Evolutionary conservation across 64 coral and sea anemone species (phyloP), one percentile per base, ranked within the genome.

Genomic region (Porites lutea): DNA sequence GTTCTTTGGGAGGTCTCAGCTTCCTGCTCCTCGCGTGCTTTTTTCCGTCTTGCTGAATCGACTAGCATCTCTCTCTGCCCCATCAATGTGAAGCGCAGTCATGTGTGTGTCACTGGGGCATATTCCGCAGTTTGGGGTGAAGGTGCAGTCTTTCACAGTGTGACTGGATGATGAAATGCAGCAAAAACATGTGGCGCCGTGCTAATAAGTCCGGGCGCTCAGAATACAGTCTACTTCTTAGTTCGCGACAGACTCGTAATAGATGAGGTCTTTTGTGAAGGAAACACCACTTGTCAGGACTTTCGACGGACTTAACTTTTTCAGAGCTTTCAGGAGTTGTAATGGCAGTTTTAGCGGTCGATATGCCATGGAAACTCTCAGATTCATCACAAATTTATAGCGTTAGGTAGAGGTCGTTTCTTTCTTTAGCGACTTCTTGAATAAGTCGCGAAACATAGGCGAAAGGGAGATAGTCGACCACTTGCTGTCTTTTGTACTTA

Each of bases 141-240:
- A n/a, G 54, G 0, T 72, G 21, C 86, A 64, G 2, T 71, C 78
- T 65, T 57, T 93, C 6, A 79, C 79, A 12, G 48, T 71, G 49
- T 93, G 86, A 11, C 13, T 0, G 22, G 62, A 66, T 8, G 0
- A 19, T 4, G 68, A 71, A 23, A 88, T 8, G n/a, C 92, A 89
- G 12, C 86, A 77, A 61, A 89, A 82, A 44, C 86, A 93, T 74
- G 65, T 43, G 50, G 60, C 1, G 86, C 75, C 5, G 27, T 12
- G 54, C 7, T 9, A 57, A 6, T 12, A 57, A 57, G 12, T 7
- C 12, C 54, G 1, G 52, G n/a, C 6, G 47, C 20, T 4, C 71
- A 14, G 54, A 64, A 79, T 13, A 82, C 92, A 4, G 77, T 82
- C 50, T 49, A 52, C 75, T 70, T 77, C 9, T n/a, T 37, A 37